Conservation (phyloP, 1,140 invertebrate species). For the Ganaspis sp. region DNA sequence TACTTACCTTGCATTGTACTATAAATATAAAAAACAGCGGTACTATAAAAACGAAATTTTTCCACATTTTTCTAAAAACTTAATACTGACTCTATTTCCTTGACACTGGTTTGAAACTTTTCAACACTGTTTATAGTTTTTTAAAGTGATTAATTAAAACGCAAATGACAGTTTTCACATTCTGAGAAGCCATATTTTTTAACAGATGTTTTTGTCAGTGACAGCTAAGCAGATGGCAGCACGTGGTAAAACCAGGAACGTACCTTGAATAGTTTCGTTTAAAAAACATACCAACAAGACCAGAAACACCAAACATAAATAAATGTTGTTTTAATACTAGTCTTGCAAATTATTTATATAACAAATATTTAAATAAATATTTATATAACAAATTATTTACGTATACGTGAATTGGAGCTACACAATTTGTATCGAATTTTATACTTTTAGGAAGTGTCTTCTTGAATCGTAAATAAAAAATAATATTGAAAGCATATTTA, state of each 20-base stretch:
- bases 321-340: too few relatives aligned
- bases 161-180: neutral
- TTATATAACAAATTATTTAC: too few relatives aligned
- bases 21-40: neutral
- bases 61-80: slow-evolving; percentile 9
- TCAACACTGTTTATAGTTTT: neutral
- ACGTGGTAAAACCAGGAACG: neutral
- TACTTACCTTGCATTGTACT: neutral
- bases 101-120: neutral
- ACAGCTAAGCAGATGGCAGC: slow-evolving; percentile 8
- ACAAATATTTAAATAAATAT: too few relatives aligned
- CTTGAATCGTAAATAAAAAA: too few relatives aligned
- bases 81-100: neutral
- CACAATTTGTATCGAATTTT: too few relatives aligned
- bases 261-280: neutral
- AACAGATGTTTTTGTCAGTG: slow-evolving; percentile 24
- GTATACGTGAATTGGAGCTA: too few relatives aligned
- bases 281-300: neutral
- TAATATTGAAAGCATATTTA: too few relatives aligned
- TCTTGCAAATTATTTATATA: too few relatives aligned
- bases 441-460: too few relatives aligned
- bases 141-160: neutral
- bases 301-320: too few relatives aligned
- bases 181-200: slow-evolving; percentile 12
- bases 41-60: slow-evolving; percentile 2